phyloP scores from a whole-genome alignment of 1,140 invertebrate species.

The Vanessa atalanta region DNA sequence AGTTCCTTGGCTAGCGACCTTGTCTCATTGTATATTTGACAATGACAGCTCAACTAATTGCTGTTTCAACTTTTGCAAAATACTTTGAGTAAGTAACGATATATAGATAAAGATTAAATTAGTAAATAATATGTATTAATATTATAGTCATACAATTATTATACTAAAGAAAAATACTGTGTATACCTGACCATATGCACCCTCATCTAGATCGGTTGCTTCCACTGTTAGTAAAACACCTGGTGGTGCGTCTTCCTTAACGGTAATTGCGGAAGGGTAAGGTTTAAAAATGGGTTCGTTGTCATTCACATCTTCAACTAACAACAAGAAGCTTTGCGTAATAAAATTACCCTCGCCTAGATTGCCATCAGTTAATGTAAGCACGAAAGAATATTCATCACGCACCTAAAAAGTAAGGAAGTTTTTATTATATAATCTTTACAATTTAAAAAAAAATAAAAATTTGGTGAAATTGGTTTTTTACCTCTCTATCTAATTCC shows the following conservation, averaged over 20 bases:
- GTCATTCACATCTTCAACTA: conserved; percentile 96
- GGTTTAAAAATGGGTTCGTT: conserved; percentile 93
- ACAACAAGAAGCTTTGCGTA: conserved; percentile 92
- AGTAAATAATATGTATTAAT: too few relatives aligned
- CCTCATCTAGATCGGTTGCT: conserved; percentile 94
- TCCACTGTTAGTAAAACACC: conserved; percentile 90
- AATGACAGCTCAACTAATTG: background rate
- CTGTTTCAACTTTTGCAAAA: background rate
- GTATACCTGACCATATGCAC: conserved; percentile 92
- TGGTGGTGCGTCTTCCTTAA: conserved; percentile 89
- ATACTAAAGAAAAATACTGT: background rate
- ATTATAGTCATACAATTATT: background rate
- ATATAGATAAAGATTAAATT: too few relatives aligned
- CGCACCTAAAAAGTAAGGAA: conserved; percentile 81
- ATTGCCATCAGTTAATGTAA: conserved; percentile 94
- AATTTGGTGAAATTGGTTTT: background rate
- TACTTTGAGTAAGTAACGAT: background rate
- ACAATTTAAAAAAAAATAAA: background rate
- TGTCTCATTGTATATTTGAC: background rate
- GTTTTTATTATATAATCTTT: background rate
- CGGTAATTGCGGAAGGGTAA: conserved; percentile 89
- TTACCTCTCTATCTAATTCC: conserved; percentile 94
- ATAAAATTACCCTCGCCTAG: conserved; percentile 93
- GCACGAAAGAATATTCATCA: conserved; percentile 93
- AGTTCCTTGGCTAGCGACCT: background rate